Base-by-base conservation (phyloP, 2,113 vertebrate genomes). In the Callospermophilus lateralis region DNA sequence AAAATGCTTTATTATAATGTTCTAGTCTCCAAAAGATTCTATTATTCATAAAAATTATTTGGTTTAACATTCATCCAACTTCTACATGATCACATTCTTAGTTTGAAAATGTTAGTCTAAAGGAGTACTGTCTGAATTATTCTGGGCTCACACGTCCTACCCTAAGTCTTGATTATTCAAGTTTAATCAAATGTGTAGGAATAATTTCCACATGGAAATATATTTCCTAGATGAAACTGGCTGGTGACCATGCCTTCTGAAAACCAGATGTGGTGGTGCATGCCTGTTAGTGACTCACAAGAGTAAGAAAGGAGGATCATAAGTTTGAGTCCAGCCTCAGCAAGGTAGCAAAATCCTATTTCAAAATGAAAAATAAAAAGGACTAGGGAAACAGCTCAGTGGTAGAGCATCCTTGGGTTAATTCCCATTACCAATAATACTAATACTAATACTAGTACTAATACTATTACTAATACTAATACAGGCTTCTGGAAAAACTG, bases 171-270 rank as follows among this genome's bases (percentile, higher is more conserved):
- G 85, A 83, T 94, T 97, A 94, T 84, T 76, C 32, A 97, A 96
- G 76, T 97, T 98, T 96, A 97, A 96, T 96, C 85, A 94, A 97
- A 94, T 73, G 78, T 93, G 86, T 96, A 97, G 93, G 97, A 91
- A 92, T 6, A 86, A 93, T 96, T 97, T 72, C 90, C 42, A 84
- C 86, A 97, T 96, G 63, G 74, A 96, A 97, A 95, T 97, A 93
- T 97, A 97, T 98, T 94, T 97, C 97, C 94, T 93, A 98, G 92
- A 93, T 84, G 90, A 96, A 97, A 98, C 8, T 77, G 34, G 89
- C 90, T 89, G 93, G 78, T 95, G 98, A 97, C 95, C 93, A 98
- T 91, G 96, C 94, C 98, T 98, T 98, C 94, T 97, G 92, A 94
- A 95, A 86, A 30, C 34, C 34, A 70, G 34, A 34, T n/a, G 8